Evolutionary conservation across 2,797 vertebrate genomes (phyloP).

Genomic region (Antrozous pallidus): DNA sequence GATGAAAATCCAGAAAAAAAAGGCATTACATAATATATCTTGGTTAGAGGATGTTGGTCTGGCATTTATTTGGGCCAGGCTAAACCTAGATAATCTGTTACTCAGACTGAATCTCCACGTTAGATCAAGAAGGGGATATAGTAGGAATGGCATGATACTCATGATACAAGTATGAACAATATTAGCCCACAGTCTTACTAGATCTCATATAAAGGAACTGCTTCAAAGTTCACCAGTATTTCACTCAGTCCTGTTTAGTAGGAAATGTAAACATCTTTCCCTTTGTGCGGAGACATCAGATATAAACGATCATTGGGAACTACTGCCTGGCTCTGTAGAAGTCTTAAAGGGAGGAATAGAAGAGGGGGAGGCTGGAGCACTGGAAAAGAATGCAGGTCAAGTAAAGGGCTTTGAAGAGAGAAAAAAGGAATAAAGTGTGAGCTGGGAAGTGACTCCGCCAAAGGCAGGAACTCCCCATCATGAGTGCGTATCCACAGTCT

Average conservation of each 20-base stretch:
- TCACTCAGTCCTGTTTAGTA: not conserved
- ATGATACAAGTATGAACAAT: not conserved
- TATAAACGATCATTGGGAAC: not conserved
- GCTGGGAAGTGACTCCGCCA: no score
- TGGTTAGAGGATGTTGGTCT: not conserved
- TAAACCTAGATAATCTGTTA: not conserved
- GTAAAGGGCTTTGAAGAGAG: not conserved
- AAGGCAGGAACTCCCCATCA: not conserved
- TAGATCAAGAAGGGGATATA: not conserved
- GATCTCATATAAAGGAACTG: not conserved
- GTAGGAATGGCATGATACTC: no score
- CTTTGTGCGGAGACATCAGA: not conserved
- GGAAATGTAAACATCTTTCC: not conserved
- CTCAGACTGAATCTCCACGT: not conserved
- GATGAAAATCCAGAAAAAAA: not conserved
- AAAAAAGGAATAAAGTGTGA: no score
- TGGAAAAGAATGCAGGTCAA: not conserved
- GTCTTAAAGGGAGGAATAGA: not conserved
- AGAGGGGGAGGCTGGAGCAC: not conserved
- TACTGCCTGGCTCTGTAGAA: not conserved
- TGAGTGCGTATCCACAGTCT: not conserved
- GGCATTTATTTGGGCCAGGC: not conserved
- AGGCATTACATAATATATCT: not conserved
- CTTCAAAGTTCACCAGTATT: not conserved
- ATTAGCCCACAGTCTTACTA: not conserved